phyloP scores from a whole-genome alignment of 2,797 vertebrate genomes.

The Hoplostethus atlanticus region DNA sequence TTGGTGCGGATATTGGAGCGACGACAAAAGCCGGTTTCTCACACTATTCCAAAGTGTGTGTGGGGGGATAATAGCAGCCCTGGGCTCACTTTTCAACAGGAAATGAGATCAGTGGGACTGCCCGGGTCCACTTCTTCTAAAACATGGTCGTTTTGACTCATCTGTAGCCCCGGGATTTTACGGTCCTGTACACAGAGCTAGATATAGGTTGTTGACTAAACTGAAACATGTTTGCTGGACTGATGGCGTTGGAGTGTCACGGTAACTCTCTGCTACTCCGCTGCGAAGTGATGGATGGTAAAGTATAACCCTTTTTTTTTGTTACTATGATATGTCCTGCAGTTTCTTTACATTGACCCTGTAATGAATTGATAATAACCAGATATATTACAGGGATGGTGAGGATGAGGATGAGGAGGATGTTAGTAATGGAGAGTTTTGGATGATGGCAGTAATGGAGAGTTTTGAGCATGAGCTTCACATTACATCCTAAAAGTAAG shows the following conservation, averaged over 20 bases:
- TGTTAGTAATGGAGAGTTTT: not conserved
- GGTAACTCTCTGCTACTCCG: slow-evolving; percentile 60
- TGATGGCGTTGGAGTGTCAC: slow-evolving; percentile 77
- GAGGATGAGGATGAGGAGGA: too few species aligned
- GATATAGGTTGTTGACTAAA: slow-evolving; percentile 11
- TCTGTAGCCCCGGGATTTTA: slow-evolving; percentile 32
- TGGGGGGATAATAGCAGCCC: slow-evolving; percentile 18
- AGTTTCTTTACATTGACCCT: not conserved
- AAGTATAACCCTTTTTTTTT: slow-evolving; percentile 8
- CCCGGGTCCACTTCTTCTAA: slow-evolving; percentile 51
- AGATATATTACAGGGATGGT: too few species aligned
- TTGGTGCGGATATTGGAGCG: slow-evolving; percentile 2
- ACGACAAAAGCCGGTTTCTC: slow-evolving; percentile 30
- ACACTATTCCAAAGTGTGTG: slow-evolving; percentile 2
- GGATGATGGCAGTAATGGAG: not conserved
- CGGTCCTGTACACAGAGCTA: slow-evolving; percentile 1
- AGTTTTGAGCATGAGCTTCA: not conserved
- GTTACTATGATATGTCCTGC: not conserved
- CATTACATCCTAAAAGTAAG: not conserved
- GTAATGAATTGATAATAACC: too few species aligned
- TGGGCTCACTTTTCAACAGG: slow-evolving; percentile 67
- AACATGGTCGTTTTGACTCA: slow-evolving; percentile 63
- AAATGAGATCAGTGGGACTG: slow-evolving; percentile 74
- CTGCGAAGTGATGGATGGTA: slow-evolving; percentile 72
- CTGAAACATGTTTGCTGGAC: slow-evolving; percentile 80